Evolutionary conservation across 2,113 vertebrate species (phyloP).

Genomic region (Sitta europaea): DNA sequence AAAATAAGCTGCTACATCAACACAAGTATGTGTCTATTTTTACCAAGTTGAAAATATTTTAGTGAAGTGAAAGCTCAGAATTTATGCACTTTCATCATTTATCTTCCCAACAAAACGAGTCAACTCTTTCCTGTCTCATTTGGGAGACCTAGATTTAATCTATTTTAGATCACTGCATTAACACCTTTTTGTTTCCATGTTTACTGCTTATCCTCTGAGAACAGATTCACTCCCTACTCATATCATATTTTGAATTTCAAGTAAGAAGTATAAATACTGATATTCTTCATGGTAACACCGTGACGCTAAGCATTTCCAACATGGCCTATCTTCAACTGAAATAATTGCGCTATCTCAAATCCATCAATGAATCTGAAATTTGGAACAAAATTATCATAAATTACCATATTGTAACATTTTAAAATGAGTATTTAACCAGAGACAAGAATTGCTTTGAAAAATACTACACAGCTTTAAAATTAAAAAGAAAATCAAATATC

Average conservation of each 20-base stretch:
- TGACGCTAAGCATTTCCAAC: not conserved
- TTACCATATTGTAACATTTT: constrained; percentile 22
- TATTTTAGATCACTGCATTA: constrained; percentile 39
- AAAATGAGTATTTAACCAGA: not conserved
- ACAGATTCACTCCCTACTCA: not conserved
- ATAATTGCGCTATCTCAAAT: constrained; percentile 24
- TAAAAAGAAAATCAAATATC: not conserved
- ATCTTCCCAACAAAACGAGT: not conserved
- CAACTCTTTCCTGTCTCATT: not conserved
- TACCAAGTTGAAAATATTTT: constrained; percentile 11
- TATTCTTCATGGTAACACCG: constrained; percentile 1
- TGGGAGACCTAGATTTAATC: constrained; percentile 42
- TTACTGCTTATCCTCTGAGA: constrained; percentile 12
- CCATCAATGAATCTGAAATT: constrained; percentile 35
- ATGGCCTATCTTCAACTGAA: constrained; percentile 14
- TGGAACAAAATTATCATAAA: constrained; percentile 23
- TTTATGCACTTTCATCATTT: constrained; percentile 16
- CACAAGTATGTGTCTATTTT: not conserved
- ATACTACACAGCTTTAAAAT: not conserved
- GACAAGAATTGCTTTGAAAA: constrained; percentile 9
- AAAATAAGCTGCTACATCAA: constrained; percentile 2
- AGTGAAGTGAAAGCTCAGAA: constrained; percentile 13
- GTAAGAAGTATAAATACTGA: not conserved
- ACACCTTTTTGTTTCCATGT: constrained; percentile 28
- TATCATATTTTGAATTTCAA: not conserved